Conservation (phyloP, 1,140 invertebrate genomes). For the Pogonomyrmex barbatus region DNA sequence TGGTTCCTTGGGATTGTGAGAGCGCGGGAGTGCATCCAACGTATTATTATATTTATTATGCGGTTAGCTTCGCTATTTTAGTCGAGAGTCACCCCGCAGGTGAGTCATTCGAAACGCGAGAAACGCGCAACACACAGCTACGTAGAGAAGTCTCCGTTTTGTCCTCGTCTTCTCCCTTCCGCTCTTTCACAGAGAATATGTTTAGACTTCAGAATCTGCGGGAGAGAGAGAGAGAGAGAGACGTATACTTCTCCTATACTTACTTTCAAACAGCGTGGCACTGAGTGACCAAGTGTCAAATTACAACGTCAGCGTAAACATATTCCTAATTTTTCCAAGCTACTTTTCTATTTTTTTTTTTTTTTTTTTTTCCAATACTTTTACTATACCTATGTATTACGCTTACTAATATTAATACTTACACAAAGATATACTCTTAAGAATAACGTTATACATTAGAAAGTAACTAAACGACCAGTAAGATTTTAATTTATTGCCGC, state of each 20-base stretch:
- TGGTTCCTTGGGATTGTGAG: neutral
- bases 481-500: neutral
- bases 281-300: constrained; percentile 76
- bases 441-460: neutral
- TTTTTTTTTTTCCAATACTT: neutral
- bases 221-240: constrained; percentile 27
- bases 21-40: neutral
- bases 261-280: constrained; percentile 59
- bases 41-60: constrained; percentile 46
- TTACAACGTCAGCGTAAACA: constrained; percentile 70
- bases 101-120: constrained; percentile 72
- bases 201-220: constrained; percentile 82
- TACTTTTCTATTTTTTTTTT: neutral
- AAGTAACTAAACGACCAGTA: neutral
- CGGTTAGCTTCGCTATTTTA: constrained; percentile 55
- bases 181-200: constrained; percentile 73
- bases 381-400: neutral
- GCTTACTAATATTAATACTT: neutral
- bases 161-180: constrained; percentile 8
- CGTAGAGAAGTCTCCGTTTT: constrained; percentile 48
- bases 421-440: neutral
- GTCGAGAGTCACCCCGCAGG: constrained; percentile 41
- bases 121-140: constrained; percentile 34
- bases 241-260: constrained; percentile 63
- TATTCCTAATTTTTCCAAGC: neutral